Evolutionary conservation across 2,888 invertebrate species (phyloP).

Genomic region (Sinopyrophorus schimmeli): DNA sequence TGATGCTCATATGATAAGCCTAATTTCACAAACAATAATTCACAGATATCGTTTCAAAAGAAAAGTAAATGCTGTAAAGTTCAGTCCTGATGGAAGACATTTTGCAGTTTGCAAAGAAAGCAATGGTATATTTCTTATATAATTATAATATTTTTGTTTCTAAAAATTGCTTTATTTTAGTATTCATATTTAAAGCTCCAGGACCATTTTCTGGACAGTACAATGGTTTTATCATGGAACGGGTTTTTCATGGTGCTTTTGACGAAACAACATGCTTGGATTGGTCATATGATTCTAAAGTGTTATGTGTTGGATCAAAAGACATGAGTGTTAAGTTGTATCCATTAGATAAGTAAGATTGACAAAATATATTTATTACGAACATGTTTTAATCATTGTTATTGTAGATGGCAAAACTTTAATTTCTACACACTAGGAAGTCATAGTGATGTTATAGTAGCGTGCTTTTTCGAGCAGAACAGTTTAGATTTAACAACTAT

Average conservation of each 20-base stretch:
- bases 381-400: neutral
- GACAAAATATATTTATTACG: neutral
- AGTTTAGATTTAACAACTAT: constrained; percentile 84
- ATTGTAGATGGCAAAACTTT: constrained; percentile 65
- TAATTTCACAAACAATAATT: constrained; percentile 80
- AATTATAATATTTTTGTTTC: neutral
- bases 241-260: constrained; percentile 78
- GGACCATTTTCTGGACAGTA: constrained; percentile 78
- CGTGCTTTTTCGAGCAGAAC: constrained; percentile 84
- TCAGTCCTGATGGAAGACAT: constrained; percentile 92
- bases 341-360: constrained; percentile 66
- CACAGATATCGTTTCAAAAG: constrained; percentile 83
- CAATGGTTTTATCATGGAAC: constrained; percentile 84
- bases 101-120: constrained; percentile 89
- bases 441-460: constrained; percentile 83
- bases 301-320: constrained; percentile 87
- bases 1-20: constrained; percentile 81
- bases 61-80: constrained; percentile 75
- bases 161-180: constrained; percentile 55
- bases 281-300: constrained; percentile 91
- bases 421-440: constrained; percentile 77
- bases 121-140: constrained; percentile 61
- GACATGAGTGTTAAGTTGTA: constrained; percentile 88
- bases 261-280: constrained; percentile 86
- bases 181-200: constrained; percentile 86